Percentiles rank a stretch among this genome's conserved stretches.
Evolutionary conservation across 2,888 invertebrate genomes (phyloP).

Genomic region (Lasioglossum pauxillum): DNA sequence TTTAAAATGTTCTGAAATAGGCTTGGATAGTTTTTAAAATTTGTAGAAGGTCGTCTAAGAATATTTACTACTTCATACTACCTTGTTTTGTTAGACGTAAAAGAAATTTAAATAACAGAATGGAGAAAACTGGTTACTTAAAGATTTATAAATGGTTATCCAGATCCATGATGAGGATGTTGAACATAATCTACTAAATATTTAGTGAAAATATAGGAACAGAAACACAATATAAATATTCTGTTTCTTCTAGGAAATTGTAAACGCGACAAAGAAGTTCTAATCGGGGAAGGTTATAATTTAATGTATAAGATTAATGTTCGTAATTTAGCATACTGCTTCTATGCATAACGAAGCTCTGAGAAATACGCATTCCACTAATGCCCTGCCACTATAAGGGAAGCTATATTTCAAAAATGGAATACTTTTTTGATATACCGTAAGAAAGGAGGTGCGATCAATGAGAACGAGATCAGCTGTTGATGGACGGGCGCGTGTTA

Average conservation of each 20-base stretch:
- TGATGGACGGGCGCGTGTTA: conserved; percentile 75
- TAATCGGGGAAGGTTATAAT: no score
- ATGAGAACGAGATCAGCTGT: conserved; percentile 12
- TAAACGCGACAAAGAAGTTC: no score
- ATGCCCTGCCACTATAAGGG: neutral
- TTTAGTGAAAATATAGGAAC: no score
- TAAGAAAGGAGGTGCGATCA: conserved; percentile 19
- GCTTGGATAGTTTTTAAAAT: neutral
- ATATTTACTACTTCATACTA: neutral
- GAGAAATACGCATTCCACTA: no score
- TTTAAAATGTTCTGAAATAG: no score
- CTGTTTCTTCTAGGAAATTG: no score
- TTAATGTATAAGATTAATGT: no score
- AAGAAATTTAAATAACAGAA: neutral
- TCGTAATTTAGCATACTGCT: no score
- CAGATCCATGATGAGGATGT: no score
- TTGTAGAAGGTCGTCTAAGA: no score
- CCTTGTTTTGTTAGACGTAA: neutral
- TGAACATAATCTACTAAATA: no score
- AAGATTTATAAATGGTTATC: neutral
- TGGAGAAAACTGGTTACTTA: neutral
- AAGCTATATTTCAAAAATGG: neutral
- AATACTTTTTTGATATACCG: neutral
- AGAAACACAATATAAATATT: no score
- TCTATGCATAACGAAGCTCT: neutral